phyloP scores from a whole-genome alignment of 2,797 vertebrate genomes.

The Gallinago stenura region DNA sequence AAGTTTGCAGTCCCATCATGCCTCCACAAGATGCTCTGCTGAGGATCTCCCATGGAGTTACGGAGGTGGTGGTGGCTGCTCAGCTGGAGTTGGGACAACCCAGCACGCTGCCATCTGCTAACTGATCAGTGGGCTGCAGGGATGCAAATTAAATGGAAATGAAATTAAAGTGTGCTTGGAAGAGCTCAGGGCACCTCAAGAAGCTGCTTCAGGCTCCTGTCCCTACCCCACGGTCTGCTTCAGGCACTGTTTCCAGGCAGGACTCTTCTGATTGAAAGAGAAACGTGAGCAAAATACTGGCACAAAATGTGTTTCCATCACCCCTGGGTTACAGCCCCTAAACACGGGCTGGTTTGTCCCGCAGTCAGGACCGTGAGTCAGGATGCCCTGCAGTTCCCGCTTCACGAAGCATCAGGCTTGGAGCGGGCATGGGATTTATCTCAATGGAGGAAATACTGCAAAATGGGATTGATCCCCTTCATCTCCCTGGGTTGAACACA shows the following conservation, averaged over 20 bases:
- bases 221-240: neutral
- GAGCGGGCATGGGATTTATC: neutral
- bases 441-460: accelerated
- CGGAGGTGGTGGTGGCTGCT: accelerated
- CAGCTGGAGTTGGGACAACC: neutral
- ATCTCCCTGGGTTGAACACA: accelerated
- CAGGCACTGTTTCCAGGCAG: neutral
- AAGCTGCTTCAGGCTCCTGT: neutral
- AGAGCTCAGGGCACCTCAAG: neutral
- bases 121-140: neutral
- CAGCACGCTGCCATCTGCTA: neutral
- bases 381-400: neutral
- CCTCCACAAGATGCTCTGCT: neutral
- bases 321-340: neutral
- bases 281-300: neutral
- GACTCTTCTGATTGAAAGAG: neutral
- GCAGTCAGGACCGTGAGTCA: neutral
- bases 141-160: neutral
- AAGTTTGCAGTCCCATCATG: neutral
- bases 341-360: neutral
- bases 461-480: neutral
- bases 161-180: neutral
- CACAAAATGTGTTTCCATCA: neutral
- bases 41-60: neutral
- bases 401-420: neutral